Conservation (phyloP, 2,888 invertebrate species). For the Dicyrtomina minuta region DNA sequence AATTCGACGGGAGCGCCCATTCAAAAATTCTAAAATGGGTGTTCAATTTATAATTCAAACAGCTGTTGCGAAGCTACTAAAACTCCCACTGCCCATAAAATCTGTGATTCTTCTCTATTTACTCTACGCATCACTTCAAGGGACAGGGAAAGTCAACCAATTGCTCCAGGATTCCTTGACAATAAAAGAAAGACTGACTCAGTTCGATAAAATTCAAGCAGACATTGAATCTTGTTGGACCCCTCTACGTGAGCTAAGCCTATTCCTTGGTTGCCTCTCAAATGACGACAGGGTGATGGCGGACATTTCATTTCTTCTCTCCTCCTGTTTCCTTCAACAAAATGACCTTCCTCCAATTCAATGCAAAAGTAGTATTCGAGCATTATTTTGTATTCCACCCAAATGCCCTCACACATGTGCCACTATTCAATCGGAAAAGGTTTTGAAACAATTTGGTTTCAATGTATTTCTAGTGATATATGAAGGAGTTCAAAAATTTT, state of each 20-base stretch:
- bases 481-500: not conserved
- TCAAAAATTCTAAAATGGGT: too few species aligned
- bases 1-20: too few species aligned
- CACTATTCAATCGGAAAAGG: not conserved
- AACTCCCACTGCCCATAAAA: not conserved
- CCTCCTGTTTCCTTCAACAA: not conserved
- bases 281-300: not conserved
- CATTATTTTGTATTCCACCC: not conserved
- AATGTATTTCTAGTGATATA: slow-evolving; percentile 6
- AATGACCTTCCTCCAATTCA: slow-evolving; percentile 8
- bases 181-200: slow-evolving; percentile 7
- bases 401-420: slow-evolving; percentile 13
- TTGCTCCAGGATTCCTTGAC: not conserved
- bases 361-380: not conserved
- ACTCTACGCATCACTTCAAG: not conserved
- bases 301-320: slow-evolving; percentile 15
- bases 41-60: too few species aligned
- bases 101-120: not conserved
- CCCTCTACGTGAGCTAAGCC: not conserved
- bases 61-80: too few species aligned
- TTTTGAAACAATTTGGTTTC: slow-evolving; percentile 1
- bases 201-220: slow-evolving; percentile 7
- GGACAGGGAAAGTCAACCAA: not conserved
- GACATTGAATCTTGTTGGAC: slow-evolving; percentile 15
- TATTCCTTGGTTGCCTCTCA: slow-evolving; percentile 9